Evolutionary conservation across 1,140 invertebrate species (phyloP), one percentile per base, ranked within the genome.

Genomic region (Ephestia elutella): DNA sequence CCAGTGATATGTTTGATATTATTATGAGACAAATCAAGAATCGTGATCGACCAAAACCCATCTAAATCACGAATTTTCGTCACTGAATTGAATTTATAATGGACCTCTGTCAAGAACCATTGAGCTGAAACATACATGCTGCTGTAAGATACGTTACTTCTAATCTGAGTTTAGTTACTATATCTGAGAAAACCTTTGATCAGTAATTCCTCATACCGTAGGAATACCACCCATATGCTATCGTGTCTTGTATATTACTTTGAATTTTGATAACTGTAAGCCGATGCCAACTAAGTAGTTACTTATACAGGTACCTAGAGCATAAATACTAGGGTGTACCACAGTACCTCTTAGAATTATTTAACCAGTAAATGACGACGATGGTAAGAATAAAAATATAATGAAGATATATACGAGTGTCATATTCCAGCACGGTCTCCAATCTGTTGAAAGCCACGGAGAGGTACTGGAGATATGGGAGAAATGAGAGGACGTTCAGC

Each of bases 81-180:
- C 15, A 88, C 70, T 0, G 68, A 75, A 62, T 88, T 88, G 62
- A 78, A 84, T 69, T 75, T 82, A 55, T 86, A 88, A 68, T 86
- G 77, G 3, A 86, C 83, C 73, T 88, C 83, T 5, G 86, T 80
- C 50, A 88, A 69, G 59, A 83, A 84, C 83, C 83, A 86, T 68
- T 88, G 86, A 13, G 86, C 86, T 88, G 70, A 54, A 81, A 80
- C 9, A 32, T 10, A 32, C 9, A 11, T 25, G 21, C 21, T 25
- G 21, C n/a, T n/a, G n/a, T n/a, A n/a, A n/a, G n/a, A n/a, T n/a
- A n/a, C n/a, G n/a, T n/a, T n/a, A n/a, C n/a, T n/a, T n/a, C n/a
- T n/a, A n/a, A n/a, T n/a, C n/a, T n/a, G n/a, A n/a, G n/a, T n/a
- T n/a, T n/a, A n/a, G n/a, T n/a, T n/a, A n/a, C n/a, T n/a, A n/a